Conservation (phyloP, 2,113 vertebrate genomes). For the Chrysochloris asiatica region DNA sequence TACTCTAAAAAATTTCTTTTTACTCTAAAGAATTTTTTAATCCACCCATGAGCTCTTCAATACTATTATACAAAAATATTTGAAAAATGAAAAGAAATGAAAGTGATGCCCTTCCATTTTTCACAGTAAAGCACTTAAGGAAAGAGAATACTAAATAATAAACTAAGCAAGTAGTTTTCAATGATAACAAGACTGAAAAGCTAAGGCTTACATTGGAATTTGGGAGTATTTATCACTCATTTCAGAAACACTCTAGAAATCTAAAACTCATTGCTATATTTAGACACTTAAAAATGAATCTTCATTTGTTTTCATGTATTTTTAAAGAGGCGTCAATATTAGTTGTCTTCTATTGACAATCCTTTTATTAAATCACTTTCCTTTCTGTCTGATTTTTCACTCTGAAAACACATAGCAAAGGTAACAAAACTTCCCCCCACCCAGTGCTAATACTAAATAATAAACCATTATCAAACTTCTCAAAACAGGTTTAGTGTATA, state of each 20-base stretch:
- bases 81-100: not conserved
- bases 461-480: not conserved
- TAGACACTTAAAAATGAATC: constrained; percentile 3
- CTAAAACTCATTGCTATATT: not conserved
- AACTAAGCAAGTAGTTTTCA: not conserved
- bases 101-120: not conserved
- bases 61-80: constrained; percentile 27
- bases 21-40: constrained; percentile 13
- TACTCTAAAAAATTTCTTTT: constrained; percentile 20
- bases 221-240: not conserved
- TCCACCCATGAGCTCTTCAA: not conserved
- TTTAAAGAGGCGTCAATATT: not conserved
- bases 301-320: not conserved
- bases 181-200: not conserved
- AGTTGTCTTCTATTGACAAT: not conserved
- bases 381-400: not conserved
- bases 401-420: constrained; percentile 16
- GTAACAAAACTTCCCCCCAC: not conserved
- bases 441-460: not conserved
- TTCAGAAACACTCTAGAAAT: constrained; percentile 36
- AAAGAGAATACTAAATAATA: not conserved
- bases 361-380: not conserved
- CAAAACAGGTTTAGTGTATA: not conserved
- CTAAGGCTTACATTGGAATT: not conserved
- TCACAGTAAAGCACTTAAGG: not conserved